A percentile compares a stretch with the other conserved stretches of the same genome.
Conservation (phyloP, 2,797 vertebrate genomes). For the Melopsittacus undulatus region DNA sequence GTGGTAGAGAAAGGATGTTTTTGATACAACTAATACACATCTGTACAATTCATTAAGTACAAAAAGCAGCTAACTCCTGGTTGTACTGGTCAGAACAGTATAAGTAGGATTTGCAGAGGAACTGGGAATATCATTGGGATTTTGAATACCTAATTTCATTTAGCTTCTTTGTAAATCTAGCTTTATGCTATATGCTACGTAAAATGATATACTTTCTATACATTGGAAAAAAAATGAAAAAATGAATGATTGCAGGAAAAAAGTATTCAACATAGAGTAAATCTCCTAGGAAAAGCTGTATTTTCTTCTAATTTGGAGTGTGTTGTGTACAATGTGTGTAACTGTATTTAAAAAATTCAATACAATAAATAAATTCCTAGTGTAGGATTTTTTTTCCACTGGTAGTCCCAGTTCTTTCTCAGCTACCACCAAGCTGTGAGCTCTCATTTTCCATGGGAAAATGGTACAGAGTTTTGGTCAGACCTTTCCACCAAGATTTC, state of each 20-base stretch:
- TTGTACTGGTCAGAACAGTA: neutral
- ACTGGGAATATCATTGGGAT: neutral
- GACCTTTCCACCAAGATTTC: neutral
- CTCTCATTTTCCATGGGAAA: neutral
- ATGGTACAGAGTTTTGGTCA: neutral
- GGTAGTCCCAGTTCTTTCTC: neutral
- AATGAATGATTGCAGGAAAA: neutral
- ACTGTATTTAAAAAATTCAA: neutral
- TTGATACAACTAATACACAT: neutral
- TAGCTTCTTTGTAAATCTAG: neutral
- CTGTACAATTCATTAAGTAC: neutral
- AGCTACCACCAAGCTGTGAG: neutral
- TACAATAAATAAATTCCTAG: constrained; percentile 4
- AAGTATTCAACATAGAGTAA: neutral
- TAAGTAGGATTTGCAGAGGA: neutral
- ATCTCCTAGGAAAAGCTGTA: neutral
- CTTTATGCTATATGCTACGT: neutral
- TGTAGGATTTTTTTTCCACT: neutral
- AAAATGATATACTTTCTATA: neutral
- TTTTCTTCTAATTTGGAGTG: neutral
- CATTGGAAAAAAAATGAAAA: neutral
- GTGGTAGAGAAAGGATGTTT: neutral
- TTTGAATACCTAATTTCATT: neutral
- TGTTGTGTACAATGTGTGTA: neutral
- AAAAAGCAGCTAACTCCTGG: neutral